Percentiles rank a stretch among this genome's conserved stretches.
Evolutionary conservation across 2,888 invertebrate genomes (phyloP).

Genomic region (Portevinia maculata): DNA sequence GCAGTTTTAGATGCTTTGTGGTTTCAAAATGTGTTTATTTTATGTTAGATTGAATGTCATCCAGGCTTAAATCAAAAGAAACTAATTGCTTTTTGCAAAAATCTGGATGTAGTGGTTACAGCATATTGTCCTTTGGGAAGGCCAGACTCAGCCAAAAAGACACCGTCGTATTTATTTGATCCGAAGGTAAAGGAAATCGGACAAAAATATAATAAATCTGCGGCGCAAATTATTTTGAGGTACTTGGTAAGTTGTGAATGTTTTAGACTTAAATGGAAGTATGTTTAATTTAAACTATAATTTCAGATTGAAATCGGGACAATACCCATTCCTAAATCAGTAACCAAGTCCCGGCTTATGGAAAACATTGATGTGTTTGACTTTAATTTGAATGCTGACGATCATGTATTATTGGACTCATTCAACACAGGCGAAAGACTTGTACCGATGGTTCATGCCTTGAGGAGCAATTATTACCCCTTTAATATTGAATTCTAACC

Average conservation of each 20-base stretch:
- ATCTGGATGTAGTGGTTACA: slow-evolving; percentile 86
- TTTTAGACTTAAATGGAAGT: background rate
- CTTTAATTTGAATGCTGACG: slow-evolving; percentile 84
- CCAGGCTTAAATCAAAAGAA: slow-evolving; percentile 87
- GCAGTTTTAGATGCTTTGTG: too few species aligned
- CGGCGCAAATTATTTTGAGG: slow-evolving; percentile 88
- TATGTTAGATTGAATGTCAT: slow-evolving; percentile 84
- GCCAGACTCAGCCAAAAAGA: slow-evolving; percentile 88
- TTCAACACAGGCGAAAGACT: slow-evolving; percentile 83
- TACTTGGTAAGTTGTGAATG: slow-evolving; percentile 78
- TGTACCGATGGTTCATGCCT: slow-evolving; percentile 80
- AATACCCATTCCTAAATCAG: slow-evolving; percentile 85
- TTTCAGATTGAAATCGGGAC: slow-evolving; percentile 84
- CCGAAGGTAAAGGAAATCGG: slow-evolving; percentile 85
- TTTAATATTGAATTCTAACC: slow-evolving; percentile 79
- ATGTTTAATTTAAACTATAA: background rate
- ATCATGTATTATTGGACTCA: slow-evolving; percentile 83
- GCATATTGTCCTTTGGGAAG: slow-evolving; percentile 92
- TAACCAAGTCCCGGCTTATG: slow-evolving; percentile 83
- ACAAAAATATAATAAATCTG: slow-evolving; percentile 86
- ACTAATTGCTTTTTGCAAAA: slow-evolving; percentile 87
- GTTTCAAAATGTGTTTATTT: slow-evolving; percentile 78
- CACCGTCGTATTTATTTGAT: slow-evolving; percentile 85
- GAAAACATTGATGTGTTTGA: slow-evolving; percentile 85
- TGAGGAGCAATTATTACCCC: slow-evolving; percentile 79